phyloP scores from a whole-genome alignment of 2,797 vertebrate genomes.

The Coranthus polyacanthus region DNA sequence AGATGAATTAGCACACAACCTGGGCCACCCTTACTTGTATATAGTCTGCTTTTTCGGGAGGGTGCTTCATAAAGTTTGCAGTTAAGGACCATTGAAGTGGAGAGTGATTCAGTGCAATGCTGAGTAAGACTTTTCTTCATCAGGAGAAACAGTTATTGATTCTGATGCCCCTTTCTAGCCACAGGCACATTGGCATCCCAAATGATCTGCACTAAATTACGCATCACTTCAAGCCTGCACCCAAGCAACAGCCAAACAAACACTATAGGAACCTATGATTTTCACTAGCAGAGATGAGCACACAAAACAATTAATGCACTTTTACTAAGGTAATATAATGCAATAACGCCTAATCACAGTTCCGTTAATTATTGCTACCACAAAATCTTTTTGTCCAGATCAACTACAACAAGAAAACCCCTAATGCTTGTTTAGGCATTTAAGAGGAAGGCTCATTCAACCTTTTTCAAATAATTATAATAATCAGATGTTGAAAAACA shows the following conservation, averaged over 20 bases:
- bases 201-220: conserved; percentile 68
- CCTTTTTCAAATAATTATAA: conserved; percentile 43
- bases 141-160: conserved; percentile 63
- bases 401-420: conserved; percentile 62
- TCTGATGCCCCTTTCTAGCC: conserved; percentile 59
- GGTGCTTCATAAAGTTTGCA: conserved; percentile 86
- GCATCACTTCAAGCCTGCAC: conserved; percentile 64
- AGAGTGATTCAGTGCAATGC: conserved; percentile 78
- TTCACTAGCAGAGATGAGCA: conserved; percentile 67
- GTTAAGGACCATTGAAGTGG: conserved; percentile 75
- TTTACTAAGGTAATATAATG: conserved; percentile 72
- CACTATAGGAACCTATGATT: conserved; percentile 58
- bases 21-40: conserved; percentile 24
- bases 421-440: conserved; percentile 71
- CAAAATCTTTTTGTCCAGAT: conserved; percentile 70
- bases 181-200: conserved; percentile 78
- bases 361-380: conserved; percentile 84
- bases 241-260: conserved; percentile 68
- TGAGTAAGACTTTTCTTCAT: conserved; percentile 79
- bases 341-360: conserved; percentile 79
- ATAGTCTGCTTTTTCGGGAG: conserved; percentile 64
- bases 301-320: conserved; percentile 79
- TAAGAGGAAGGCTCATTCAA: conserved; percentile 61
- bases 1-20: conserved; percentile 45
- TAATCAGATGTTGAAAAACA: conserved; percentile 47